These are phyloP conservation scores for Sinopyrophorus schimmeli DNA, from an alignment of 2,888 invertebrate species.

Conservation along the genomic window DNA sequence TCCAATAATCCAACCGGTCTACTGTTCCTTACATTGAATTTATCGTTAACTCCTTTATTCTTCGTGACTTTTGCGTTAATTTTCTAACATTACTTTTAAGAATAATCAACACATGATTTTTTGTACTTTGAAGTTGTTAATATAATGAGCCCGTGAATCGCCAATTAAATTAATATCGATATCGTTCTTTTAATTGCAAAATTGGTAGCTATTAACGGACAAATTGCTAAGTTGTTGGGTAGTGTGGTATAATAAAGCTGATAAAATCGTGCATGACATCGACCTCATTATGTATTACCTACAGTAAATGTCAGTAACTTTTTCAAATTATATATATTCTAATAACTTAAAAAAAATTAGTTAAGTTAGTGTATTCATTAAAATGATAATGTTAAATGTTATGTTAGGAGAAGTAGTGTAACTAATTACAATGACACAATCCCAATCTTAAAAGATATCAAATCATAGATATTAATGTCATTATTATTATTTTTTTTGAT, in stretches of 20 bases:
- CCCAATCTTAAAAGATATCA: no score
- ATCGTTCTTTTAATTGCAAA: slow-evolving; percentile 9
- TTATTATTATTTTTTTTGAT: no score
- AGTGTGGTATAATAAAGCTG: slow-evolving; percentile 20
- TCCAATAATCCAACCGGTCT: slow-evolving; percentile 18
- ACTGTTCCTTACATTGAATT: slow-evolving; percentile 15
- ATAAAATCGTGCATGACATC: slow-evolving; percentile 35
- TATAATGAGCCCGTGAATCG: neutral
- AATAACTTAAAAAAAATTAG: slow-evolving; percentile 20
- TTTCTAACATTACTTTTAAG: no score
- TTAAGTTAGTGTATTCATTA: slow-evolving; percentile 8
- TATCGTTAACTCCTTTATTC: slow-evolving; percentile 11
- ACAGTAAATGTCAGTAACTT: slow-evolving; percentile 36
- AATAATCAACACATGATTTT: neutral
- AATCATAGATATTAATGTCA: no score
- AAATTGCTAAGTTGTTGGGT: slow-evolving; percentile 22
- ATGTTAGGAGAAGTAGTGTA: no score
- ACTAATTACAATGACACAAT: no score
- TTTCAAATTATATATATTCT: slow-evolving; percentile 25
- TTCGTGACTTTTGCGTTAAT: neutral
- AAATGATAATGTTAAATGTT: no score
- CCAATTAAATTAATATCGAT: slow-evolving; percentile 9
- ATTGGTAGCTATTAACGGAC: slow-evolving; percentile 20
- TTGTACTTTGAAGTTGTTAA: neutral
- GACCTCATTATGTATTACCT: slow-evolving; percentile 36